Percentiles rank a stretch among this genome's conserved stretches.
phyloP scores from a whole-genome alignment of 2,888 invertebrate species.

The Ormyrus thymus region DNA sequence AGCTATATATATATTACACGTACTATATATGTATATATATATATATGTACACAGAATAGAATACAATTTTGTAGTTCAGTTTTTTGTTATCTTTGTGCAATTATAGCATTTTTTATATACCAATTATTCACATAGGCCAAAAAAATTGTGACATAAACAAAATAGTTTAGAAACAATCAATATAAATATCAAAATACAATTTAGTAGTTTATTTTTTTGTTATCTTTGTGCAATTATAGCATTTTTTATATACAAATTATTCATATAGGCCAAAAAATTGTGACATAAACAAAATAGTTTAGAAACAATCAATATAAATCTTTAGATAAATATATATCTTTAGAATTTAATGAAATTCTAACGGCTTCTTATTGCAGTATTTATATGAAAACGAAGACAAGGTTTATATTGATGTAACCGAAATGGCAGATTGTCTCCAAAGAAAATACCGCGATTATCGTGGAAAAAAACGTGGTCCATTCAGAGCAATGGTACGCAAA shows the following conservation, averaged over 20 bases:
- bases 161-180: background rate
- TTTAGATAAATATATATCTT: background rate
- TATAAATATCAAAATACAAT: too few species aligned
- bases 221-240: too few species aligned
- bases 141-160: background rate
- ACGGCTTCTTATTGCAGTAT: slow-evolving; percentile 77
- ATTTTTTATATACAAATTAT: too few species aligned
- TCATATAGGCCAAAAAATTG: background rate
- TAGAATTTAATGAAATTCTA: slow-evolving; percentile 4
- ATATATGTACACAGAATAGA: too few species aligned
- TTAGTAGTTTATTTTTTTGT: too few species aligned
- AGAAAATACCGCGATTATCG: slow-evolving; percentile 86
- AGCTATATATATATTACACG: background rate
- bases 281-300: background rate
- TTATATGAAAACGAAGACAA: slow-evolving; percentile 88
- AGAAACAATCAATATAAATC: background rate
- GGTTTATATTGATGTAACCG: slow-evolving; percentile 87
- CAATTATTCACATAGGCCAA: too few species aligned
- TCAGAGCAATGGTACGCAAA: slow-evolving; percentile 81
- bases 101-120: too few species aligned
- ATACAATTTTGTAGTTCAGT: too few species aligned
- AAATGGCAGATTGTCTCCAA: slow-evolving; percentile 89
- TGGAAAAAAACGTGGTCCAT: slow-evolving; percentile 87
- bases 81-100: too few species aligned
- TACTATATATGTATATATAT: background rate